Conservation (phyloP, 2,888 invertebrate species). For the Pammene fasciana region DNA sequence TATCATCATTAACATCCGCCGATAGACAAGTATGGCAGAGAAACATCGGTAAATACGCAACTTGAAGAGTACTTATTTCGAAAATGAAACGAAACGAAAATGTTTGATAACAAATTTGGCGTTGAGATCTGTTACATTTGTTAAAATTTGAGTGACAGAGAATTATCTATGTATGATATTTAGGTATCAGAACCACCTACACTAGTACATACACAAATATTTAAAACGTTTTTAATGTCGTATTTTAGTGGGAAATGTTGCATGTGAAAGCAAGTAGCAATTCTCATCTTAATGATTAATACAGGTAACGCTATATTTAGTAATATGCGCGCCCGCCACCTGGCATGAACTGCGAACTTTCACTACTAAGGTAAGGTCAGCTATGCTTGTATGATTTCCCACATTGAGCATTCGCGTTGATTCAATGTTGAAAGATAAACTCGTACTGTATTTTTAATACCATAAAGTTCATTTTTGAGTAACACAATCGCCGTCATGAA, state of each 20-base stretch:
- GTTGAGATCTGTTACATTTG: no score
- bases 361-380: background rate
- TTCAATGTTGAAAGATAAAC: no score
- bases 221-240: no score
- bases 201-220: no score
- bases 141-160: no score
- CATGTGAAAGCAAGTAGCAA: background rate
- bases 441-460: no score
- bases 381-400: conserved; percentile 2
- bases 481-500: background rate
- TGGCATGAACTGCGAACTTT: background rate
- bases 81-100: background rate
- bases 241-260: no score
- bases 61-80: background rate
- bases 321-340: background rate
- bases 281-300: background rate
- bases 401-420: no score
- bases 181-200: no score
- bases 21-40: background rate
- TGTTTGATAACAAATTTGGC: no score
- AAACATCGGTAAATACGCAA: background rate
- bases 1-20: conserved; percentile 5
- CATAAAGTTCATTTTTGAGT: no score
- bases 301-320: background rate
- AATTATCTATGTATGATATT: no score